A percentile compares a stretch with the other conserved stretches of the same genome.
These are phyloP conservation scores for Leptatherina wallacei DNA, from an alignment of 2,797 vertebrate genomes.

Conservation along the genomic window DNA sequence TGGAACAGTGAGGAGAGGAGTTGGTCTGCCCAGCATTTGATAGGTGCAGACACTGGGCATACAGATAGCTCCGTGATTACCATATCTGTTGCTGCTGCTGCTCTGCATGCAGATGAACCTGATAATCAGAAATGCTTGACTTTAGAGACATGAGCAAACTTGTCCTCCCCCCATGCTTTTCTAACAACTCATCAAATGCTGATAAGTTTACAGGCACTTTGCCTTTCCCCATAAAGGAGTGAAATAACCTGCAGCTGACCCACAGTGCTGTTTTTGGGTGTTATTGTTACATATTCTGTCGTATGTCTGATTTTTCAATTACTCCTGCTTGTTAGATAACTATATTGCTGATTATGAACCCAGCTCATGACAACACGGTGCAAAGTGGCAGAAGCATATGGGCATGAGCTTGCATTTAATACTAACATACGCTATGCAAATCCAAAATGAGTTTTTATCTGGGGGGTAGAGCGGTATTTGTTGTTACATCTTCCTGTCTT, in stretches of 20 bases:
- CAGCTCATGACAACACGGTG: slow-evolving; percentile 21
- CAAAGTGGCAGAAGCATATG: slow-evolving; percentile 15
- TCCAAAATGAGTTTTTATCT: slow-evolving; percentile 26
- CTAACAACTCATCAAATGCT: slow-evolving; percentile 63
- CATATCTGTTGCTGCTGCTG: slow-evolving; percentile 65
- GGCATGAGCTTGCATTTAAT: slow-evolving; percentile 4
- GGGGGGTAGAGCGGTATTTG: slow-evolving; percentile 36
- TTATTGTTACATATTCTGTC: slow-evolving; percentile 42
- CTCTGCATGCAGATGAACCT: slow-evolving; percentile 79
- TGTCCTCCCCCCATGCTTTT: slow-evolving; percentile 45
- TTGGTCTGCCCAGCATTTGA: slow-evolving; percentile 67
- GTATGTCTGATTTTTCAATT: slow-evolving; percentile 29
- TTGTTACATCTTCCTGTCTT: slow-evolving; percentile 30
- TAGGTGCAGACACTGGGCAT: slow-evolving; percentile 73
- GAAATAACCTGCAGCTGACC: slow-evolving; percentile 63
- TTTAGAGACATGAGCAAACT: slow-evolving; percentile 63
- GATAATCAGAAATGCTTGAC: slow-evolving; percentile 73
- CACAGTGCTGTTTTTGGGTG: slow-evolving; percentile 8
- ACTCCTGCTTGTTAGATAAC: slow-evolving; percentile 34
- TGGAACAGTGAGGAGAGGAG: slow-evolving; percentile 61
- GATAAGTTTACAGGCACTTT: slow-evolving; percentile 51
- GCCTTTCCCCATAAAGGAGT: slow-evolving; percentile 52
- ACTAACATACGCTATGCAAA: slow-evolving; percentile 3
- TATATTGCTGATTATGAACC: slow-evolving; percentile 19
- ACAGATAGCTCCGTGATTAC: slow-evolving; percentile 76